phyloP scores from a whole-genome alignment of 2,113 vertebrate species.

The Cercocebus atys region DNA sequence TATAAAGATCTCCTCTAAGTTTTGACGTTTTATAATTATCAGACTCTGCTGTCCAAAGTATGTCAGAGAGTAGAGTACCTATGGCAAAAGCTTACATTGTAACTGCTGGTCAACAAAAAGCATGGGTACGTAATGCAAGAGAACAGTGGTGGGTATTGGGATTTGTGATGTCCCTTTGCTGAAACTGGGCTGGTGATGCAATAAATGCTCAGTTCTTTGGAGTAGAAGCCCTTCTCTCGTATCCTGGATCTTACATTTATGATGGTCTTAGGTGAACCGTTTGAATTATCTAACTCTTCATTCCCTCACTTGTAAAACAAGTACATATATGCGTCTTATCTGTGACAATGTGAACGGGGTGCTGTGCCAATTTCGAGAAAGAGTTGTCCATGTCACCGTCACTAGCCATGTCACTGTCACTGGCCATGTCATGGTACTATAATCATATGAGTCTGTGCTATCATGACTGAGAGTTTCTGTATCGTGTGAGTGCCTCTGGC shows the following conservation, averaged over 20 bases:
- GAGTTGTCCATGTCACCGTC: background rate
- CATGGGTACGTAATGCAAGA: background rate
- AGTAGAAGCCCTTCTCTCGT: background rate
- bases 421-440: too few species aligned
- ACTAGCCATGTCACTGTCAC: background rate
- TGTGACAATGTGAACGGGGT: background rate
- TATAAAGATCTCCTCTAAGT: background rate
- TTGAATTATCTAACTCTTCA: background rate
- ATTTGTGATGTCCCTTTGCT: background rate
- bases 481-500: rapidly evolving
- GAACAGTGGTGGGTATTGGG: background rate
- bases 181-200: background rate
- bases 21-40: background rate
- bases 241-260: background rate
- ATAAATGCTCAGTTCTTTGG: background rate
- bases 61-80: background rate
- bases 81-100: background rate
- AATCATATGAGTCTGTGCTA: background rate
- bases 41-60: background rate
- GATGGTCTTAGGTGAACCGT: background rate
- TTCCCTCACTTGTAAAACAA: background rate
- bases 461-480: background rate
- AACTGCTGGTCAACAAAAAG: background rate
- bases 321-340: background rate
- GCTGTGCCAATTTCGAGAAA: background rate